Evolutionary conservation across 2,888 invertebrate species (phyloP).

Genomic region (Dioctria linearis): DNA sequence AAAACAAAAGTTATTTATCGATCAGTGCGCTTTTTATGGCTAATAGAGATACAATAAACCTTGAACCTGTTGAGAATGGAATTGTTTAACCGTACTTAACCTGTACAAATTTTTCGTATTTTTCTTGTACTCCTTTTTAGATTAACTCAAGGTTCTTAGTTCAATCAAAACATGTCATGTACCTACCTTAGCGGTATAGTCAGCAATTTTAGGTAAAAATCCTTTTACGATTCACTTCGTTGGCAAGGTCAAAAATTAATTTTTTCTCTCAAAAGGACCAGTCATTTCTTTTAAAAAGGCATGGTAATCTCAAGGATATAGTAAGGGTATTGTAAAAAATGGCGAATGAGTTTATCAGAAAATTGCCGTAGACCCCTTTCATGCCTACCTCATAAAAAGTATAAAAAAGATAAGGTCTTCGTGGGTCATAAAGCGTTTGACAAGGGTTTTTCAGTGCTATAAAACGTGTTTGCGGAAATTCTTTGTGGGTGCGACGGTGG

Average conservation of each 20-base stretch:
- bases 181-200: constrained; percentile 3
- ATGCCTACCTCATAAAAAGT: constrained; percentile 52
- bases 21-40: not conserved
- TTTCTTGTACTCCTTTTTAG: constrained; percentile 31
- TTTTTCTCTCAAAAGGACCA: constrained; percentile 49
- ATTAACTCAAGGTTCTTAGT: constrained; percentile 27
- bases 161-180: constrained; percentile 42
- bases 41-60: not conserved
- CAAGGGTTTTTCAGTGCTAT: constrained; percentile 58
- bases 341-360: constrained; percentile 47
- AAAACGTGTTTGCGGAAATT: constrained; percentile 58
- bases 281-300: constrained; percentile 27
- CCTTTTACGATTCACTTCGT: constrained; percentile 54
- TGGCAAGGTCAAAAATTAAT: constrained; percentile 58
- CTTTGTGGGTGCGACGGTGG: constrained; percentile 50
- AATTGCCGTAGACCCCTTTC: constrained; percentile 44
- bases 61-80: constrained; percentile 2
- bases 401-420: constrained; percentile 57
- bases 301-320: constrained; percentile 37
- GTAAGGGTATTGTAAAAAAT: constrained; percentile 21
- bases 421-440: constrained; percentile 59
- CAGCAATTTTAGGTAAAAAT: constrained; percentile 39
- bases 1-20: not conserved
- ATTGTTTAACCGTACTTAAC: not conserved
- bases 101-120: constrained; percentile 11